Conservation (phyloP, 92 coral and sea anemone species). For the Epizoanthus stellaris region DNA sequence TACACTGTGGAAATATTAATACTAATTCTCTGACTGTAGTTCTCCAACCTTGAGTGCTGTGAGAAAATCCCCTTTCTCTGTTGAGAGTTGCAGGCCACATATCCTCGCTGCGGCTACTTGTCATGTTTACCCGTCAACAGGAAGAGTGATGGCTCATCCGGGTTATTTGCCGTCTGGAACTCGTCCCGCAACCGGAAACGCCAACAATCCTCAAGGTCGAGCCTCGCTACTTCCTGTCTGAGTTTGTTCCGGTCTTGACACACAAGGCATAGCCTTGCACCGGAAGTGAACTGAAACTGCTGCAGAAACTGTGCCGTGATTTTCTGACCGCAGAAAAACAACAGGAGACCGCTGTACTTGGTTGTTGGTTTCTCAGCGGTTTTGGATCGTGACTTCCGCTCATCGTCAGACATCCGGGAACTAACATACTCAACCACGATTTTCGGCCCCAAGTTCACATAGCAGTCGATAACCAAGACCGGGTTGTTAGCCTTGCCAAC, state of each 20-base stretch:
- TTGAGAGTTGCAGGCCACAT: too few species aligned
- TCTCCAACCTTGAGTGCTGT: too few species aligned
- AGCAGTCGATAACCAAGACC: slow-evolving; percentile 84
- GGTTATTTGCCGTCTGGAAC: slow-evolving; percentile 93
- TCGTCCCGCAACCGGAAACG: slow-evolving; percentile 96
- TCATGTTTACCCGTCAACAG: slow-evolving; percentile 96
- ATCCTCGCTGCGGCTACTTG: slow-evolving; percentile 15
- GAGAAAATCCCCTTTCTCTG: too few species aligned
- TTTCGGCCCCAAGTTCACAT: slow-evolving; percentile 89
- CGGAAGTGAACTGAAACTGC: slow-evolving; percentile 85
- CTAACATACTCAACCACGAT: slow-evolving; percentile 85
- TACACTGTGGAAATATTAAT: too few species aligned
- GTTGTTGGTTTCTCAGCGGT: slow-evolving; percentile 59
- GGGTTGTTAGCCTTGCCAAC: slow-evolving; percentile 80
- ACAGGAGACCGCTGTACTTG: slow-evolving; percentile 86
- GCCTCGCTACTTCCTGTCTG: slow-evolving; percentile 94
- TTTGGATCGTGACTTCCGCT: slow-evolving; percentile 62
- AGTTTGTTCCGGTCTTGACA: slow-evolving; percentile 95
- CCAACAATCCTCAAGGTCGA: slow-evolving; percentile 98
- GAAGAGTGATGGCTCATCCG: slow-evolving; percentile 88
- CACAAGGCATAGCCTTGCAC: slow-evolving; percentile 94
- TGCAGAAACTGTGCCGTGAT: slow-evolving; percentile 84
- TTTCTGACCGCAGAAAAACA: slow-evolving; percentile 77
- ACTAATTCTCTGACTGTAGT: too few species aligned
- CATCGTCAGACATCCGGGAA: slow-evolving; percentile 53